Evolutionary conservation across 2,797 vertebrate genomes (phyloP).

Genomic region (Danionella dracula): DNA sequence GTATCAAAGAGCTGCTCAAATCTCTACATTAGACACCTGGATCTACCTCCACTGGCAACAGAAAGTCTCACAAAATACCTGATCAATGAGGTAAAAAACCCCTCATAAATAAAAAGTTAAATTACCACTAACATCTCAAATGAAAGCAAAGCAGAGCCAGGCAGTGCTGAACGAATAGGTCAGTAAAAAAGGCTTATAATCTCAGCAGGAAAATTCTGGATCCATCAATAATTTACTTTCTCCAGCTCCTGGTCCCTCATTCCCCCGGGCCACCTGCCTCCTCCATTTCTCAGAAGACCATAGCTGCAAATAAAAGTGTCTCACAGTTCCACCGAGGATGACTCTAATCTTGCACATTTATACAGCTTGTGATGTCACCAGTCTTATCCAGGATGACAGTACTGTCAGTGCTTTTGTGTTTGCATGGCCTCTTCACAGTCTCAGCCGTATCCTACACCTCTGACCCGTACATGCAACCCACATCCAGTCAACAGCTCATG

Average conservation of each 20-base stretch:
- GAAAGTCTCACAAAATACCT: no score
- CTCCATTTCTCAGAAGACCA: neutral
- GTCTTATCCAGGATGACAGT: conserved; percentile 1
- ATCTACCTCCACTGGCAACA: no score
- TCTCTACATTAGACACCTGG: conserved; percentile 12
- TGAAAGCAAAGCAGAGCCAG: neutral
- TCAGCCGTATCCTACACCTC: neutral
- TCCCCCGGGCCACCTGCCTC: conserved; percentile 15
- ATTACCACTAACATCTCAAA: neutral
- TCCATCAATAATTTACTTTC: conserved; percentile 2
- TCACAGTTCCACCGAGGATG: neutral
- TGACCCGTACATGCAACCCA: neutral
- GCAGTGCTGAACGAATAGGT: neutral
- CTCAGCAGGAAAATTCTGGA: conserved; percentile 3
- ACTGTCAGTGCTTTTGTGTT: neutral
- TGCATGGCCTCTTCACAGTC: neutral
- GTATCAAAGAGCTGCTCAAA: no score
- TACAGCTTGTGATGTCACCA: neutral
- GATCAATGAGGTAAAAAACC: no score
- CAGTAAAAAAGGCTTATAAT: neutral
- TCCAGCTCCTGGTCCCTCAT: neutral
- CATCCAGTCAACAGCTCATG: neutral
- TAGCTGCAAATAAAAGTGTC: conserved; percentile 23
- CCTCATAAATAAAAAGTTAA: no score
- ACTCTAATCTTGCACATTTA: conserved; percentile 25